Percentiles rank a stretch among this genome's conserved stretches.
phyloP scores from a whole-genome alignment of 2,797 vertebrate genomes.

The Poeciliopsis infans region DNA sequence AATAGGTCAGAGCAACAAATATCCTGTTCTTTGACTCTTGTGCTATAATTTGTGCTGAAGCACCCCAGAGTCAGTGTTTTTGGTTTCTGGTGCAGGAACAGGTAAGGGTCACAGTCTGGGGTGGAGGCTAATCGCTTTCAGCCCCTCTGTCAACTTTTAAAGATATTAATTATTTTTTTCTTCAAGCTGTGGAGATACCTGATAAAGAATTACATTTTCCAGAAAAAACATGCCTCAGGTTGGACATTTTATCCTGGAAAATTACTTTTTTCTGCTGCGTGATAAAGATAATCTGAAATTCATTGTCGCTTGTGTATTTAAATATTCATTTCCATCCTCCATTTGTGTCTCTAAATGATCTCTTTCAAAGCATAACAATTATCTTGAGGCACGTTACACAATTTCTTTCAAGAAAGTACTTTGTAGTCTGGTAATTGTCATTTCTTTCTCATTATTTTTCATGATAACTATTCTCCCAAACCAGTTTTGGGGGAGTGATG shows the following conservation, averaged over 20 bases:
- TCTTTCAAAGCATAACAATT: not conserved
- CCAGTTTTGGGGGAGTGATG: not conserved
- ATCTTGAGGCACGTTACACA: not conserved
- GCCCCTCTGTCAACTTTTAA: not conserved
- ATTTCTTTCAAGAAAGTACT: not conserved
- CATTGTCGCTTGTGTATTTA: not conserved
- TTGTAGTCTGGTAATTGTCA: not conserved
- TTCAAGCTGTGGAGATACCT: not conserved
- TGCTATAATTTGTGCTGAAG: not conserved
- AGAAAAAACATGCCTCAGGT: not conserved
- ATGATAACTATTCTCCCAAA: not conserved
- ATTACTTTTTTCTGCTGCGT: not conserved
- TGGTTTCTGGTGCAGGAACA: not conserved
- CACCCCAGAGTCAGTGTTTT: not conserved
- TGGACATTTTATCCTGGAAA: not conserved
- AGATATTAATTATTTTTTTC: not conserved
- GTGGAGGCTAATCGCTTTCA: not conserved
- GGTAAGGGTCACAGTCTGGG: not conserved
- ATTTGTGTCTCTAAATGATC: not conserved
- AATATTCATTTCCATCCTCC: not conserved
- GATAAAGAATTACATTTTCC: not conserved
- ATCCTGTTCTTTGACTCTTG: not conserved
- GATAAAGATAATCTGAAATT: not conserved
- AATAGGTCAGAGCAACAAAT: not conserved
- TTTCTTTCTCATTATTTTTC: not conserved